These are phyloP conservation scores for Melanotaenia pygmaea DNA, from an alignment of 2,797 vertebrate genomes.

Conservation along the genomic window DNA sequence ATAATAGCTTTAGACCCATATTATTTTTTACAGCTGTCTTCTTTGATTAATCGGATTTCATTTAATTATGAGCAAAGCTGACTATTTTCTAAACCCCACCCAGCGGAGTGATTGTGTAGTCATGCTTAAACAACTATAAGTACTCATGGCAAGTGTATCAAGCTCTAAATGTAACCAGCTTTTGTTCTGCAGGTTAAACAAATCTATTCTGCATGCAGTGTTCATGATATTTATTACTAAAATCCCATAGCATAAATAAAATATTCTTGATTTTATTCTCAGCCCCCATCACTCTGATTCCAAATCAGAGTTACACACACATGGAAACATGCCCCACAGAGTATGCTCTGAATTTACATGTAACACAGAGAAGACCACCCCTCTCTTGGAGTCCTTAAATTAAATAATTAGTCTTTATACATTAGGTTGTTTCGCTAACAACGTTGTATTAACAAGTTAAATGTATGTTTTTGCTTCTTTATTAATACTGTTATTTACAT, in stretches of 20 bases:
- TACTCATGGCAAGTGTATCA: background rate
- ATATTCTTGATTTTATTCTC: background rate
- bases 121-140: background rate
- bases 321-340: background rate
- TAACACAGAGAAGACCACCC: background rate
- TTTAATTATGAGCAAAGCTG: constrained; percentile 1
- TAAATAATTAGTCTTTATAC: background rate
- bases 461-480: background rate
- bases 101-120: background rate
- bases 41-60: constrained; percentile 18
- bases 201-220: background rate
- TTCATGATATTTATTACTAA: background rate
- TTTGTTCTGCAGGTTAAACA: background rate
- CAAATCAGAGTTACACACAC: background rate
- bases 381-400: background rate
- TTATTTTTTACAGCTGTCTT: background rate
- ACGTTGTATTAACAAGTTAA: background rate
- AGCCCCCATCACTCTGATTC: background rate
- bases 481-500: background rate
- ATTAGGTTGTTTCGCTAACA: background rate
- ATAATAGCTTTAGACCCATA: background rate
- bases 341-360: background rate
- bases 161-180: background rate
- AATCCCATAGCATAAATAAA: background rate
- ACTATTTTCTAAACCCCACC: background rate